Evolutionary conservation across 2,888 invertebrate genomes (phyloP), one percentile per base, ranked within the genome.

Genomic region (Macrophya annulata): DNA sequence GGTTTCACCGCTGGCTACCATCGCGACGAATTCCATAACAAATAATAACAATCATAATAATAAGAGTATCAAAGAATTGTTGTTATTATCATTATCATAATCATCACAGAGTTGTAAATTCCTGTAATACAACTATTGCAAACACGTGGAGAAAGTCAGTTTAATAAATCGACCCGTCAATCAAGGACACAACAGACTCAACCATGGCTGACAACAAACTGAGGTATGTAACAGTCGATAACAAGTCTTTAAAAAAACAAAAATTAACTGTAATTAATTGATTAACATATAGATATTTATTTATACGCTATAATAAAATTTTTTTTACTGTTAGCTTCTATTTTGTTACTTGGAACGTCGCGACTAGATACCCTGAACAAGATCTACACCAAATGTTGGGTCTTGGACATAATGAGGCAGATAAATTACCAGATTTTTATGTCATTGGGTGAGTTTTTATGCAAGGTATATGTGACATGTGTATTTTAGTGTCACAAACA

Each of bases 341-440:
- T 93, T 95, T 98, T 90, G 96, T 97, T 72, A 98, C 98, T 68
- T 99, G 98, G 96, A 99, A 99, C 95, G 98, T 99, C 84, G 98
- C 97, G 59, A 97, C 97, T 0, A 96, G 96, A 90, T 95, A 95
- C 87, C 97, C 97, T 45, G 96, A 96, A 51, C 96, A 97, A 90
- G 96, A 97, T 92, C 94, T 98, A 45, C 95, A 96, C 88, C 95
- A 96, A 68, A 94, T 98, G 76, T 92, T 98, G 83, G 96, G 96
- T 79, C 94, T 98, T 84, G 95, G 95, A 86, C 94, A 95, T 15
- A 94, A 94, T 84, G 96, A 95, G 88, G 95, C 96, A 84, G 95
- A 95, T 90, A 94, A 94, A 76, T 91, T 96, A 85, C 97, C 98
- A 25, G 98, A 99, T 93, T 96, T 99, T 87, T 98, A 97, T 94